Conservation (phyloP, 1,140 invertebrate species). For the Anthonomus grandis region DNA sequence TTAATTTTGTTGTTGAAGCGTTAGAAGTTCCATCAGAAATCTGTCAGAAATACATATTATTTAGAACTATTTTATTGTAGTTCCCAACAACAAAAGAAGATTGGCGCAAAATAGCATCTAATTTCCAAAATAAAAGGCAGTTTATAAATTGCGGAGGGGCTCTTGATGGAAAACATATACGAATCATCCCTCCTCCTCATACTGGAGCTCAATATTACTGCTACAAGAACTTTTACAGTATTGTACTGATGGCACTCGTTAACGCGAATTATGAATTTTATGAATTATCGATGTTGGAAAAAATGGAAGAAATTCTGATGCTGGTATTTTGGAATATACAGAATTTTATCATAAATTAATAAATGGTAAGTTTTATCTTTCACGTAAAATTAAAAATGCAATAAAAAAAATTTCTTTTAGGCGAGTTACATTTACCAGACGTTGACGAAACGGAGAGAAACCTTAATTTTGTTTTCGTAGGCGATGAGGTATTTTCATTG, state of each 20-base stretch:
- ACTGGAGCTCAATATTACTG: too few species aligned
- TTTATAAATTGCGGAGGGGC: constrained; percentile 6
- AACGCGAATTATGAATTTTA: too few species aligned
- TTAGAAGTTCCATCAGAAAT: too few species aligned
- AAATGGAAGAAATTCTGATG: constrained; percentile 15
- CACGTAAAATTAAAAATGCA: not conserved
- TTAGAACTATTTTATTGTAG: not conserved
- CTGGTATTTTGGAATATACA: constrained; percentile 1
- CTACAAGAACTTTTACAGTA: constrained; percentile 10
- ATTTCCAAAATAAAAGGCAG: constrained; percentile 3
- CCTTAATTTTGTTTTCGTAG: too few species aligned
- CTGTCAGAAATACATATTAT: not conserved
- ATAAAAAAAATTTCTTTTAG: not conserved
- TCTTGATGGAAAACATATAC: not conserved
- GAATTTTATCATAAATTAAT: not conserved
- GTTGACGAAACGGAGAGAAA: constrained; percentile 10
- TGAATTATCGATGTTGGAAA: constrained; percentile 11
- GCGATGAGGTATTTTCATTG: too few species aligned
- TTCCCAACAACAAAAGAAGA: not conserved
- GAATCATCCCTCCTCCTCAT: not conserved
- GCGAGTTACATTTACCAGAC: constrained; percentile 1
- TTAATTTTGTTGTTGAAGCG: too few species aligned
- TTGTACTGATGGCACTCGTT: constrained; percentile 9
- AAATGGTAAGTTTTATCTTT: not conserved
- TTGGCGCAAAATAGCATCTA: constrained; percentile 2